Conservation (phyloP, 2,113 vertebrate genomes). For the Egretta garzetta region DNA sequence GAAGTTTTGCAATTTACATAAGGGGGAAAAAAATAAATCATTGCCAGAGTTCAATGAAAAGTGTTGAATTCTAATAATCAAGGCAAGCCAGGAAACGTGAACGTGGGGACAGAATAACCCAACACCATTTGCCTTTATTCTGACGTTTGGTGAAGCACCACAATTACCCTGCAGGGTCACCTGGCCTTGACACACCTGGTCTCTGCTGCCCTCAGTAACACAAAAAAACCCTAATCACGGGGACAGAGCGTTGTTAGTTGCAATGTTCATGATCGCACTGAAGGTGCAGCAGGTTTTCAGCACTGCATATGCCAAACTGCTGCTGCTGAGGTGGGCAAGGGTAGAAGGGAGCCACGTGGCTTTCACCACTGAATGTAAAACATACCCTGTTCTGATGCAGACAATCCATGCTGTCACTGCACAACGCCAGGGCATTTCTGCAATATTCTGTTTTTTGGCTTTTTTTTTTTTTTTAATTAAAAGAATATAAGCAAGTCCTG, state of each 20-base stretch:
- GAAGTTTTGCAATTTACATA: neutral
- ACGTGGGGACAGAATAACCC: neutral
- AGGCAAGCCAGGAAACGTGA: neutral
- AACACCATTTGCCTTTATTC: neutral
- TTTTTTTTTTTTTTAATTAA: neutral
- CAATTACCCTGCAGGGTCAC: neutral
- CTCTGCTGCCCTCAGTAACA: neutral
- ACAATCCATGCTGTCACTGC: neutral
- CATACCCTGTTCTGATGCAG: neutral
- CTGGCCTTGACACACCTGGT: neutral
- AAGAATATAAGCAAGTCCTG: neutral
- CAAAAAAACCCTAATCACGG: neutral
- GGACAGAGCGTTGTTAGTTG: neutral
- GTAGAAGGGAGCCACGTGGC: neutral
- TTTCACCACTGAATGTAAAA: neutral
- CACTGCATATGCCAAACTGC: neutral
- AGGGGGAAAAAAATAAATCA: neutral
- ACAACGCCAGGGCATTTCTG: neutral
- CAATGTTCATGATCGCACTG: neutral
- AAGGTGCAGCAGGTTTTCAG: neutral
- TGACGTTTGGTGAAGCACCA: neutral
- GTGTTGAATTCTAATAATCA: neutral
- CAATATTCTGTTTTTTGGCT: neutral
- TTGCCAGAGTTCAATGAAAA: neutral
- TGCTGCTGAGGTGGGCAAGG: neutral